These are phyloP conservation scores for Halcyon malimbica DNA, from an alignment of 2,113 vertebrate genomes.

Conservation along the genomic window DNA sequence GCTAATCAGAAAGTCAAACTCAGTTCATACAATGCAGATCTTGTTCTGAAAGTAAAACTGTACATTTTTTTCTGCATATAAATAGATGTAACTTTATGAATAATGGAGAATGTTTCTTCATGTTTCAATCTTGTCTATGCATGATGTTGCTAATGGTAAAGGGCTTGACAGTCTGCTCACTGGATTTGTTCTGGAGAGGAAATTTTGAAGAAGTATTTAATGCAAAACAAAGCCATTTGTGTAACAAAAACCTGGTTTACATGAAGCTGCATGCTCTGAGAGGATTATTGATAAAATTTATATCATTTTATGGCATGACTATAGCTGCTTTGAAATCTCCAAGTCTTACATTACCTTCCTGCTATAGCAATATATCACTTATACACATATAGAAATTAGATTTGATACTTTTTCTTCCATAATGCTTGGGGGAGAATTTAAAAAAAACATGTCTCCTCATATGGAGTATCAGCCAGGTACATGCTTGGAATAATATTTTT, in stretches of 20 bases:
- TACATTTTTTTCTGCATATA: not conserved
- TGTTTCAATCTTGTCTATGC: slow-evolving; percentile 16
- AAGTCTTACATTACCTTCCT: not conserved
- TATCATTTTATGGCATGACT: not conserved
- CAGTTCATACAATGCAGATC: not conserved
- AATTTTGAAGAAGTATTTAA: not conserved
- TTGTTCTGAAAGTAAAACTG: not conserved
- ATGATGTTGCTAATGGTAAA: slow-evolving; percentile 45
- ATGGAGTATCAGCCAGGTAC: not conserved
- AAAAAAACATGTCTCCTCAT: not conserved
- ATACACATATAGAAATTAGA: not conserved
- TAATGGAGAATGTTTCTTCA: not conserved
- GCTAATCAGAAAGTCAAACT: not conserved
- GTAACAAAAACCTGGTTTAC: not conserved
- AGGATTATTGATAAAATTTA: not conserved
- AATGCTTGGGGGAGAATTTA: not conserved
- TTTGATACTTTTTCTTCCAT: not conserved
- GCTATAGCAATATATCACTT: not conserved
- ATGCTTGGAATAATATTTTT: not conserved
- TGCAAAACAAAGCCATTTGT: slow-evolving; percentile 23
- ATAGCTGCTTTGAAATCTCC: not conserved
- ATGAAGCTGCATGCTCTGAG: not conserved
- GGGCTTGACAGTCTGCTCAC: slow-evolving; percentile 52
- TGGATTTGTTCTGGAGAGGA: slow-evolving; percentile 26
- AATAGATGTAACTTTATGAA: not conserved